Evolutionary conservation across 2,113 vertebrate species (phyloP).

Genomic region (Ammodytes marinus): DNA sequence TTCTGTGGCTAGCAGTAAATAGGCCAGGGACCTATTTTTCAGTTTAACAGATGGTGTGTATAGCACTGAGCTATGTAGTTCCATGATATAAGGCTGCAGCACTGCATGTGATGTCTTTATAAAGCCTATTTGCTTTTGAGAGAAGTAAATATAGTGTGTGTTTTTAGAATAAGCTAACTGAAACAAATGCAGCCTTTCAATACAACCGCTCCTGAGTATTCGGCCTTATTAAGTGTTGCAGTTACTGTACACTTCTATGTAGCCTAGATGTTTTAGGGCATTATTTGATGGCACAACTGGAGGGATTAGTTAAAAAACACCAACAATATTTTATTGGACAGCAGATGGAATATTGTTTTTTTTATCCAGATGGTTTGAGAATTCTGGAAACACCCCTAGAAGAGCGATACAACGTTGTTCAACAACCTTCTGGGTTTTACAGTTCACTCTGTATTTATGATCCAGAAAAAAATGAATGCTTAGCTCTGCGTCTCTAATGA

Average conservation of each 20-base stretch:
- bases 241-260: background rate
- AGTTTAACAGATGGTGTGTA: slow-evolving; percentile 67
- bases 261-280: background rate
- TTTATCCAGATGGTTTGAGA: background rate
- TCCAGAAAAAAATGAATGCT: background rate
- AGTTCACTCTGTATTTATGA: background rate
- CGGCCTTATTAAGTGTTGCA: background rate
- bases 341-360: background rate
- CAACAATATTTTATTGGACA: background rate
- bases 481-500: background rate
- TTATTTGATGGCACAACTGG: background rate
- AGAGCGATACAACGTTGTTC: background rate
- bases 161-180: slow-evolving; percentile 21
- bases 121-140: slow-evolving; percentile 42
- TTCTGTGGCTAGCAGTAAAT: slow-evolving; percentile 54
- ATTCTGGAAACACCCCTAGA: background rate
- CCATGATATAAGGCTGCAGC: slow-evolving; percentile 29
- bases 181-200: background rate
- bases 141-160: slow-evolving; percentile 50
- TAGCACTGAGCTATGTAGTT: slow-evolving; percentile 41
- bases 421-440: background rate
- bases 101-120: slow-evolving; percentile 45
- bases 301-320: background rate
- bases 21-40: slow-evolving; percentile 55
- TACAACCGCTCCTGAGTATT: background rate